Evolutionary conservation across 2,113 vertebrate species (phyloP).

Genomic region (Chaenocephalus aceratus): DNA sequence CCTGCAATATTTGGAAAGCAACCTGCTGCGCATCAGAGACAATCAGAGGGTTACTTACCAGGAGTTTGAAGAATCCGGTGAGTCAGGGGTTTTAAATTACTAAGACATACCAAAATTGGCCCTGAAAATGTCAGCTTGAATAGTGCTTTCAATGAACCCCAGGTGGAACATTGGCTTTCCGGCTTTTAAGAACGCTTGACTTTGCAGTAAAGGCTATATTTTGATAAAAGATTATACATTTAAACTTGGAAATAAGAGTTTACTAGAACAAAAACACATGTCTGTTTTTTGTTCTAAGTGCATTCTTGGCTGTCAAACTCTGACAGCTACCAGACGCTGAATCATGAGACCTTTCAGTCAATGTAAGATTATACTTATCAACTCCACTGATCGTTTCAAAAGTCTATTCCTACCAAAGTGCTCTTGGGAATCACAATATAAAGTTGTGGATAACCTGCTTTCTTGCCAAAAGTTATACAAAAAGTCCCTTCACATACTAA

Average conservation of each 20-base stretch:
- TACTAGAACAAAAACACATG: conserved; percentile 12
- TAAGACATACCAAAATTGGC: conserved; percentile 3
- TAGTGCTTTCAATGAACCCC: conserved; percentile 1
- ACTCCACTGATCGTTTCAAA: no score
- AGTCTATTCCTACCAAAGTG: conserved; percentile 29
- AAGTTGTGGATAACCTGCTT: background rate
- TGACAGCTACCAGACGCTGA: conserved; percentile 28
- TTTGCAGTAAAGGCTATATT: background rate
- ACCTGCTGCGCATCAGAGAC: conserved; percentile 87
- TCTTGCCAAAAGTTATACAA: background rate
- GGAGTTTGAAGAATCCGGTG: conserved; percentile 96
- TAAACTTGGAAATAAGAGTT: conserved; percentile 3
- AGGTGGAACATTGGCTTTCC: conserved; percentile 14
- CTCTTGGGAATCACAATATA: background rate
- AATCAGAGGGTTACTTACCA: conserved; percentile 86
- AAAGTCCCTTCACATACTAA: background rate
- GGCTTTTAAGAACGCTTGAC: no score
- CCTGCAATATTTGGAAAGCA: conserved; percentile 89
- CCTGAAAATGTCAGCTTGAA: conserved; percentile 59
- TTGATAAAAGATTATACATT: background rate
- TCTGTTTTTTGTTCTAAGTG: conserved; percentile 36
- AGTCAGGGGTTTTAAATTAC: conserved; percentile 39
- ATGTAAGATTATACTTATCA: conserved; percentile 20
- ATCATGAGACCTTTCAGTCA: conserved; percentile 54
- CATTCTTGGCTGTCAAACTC: conserved; percentile 28